Evolutionary conservation across 92 coral and sea anemone species (phyloP), one percentile per base, ranked within the genome.

Genomic region (Zoanthus solanderi): DNA sequence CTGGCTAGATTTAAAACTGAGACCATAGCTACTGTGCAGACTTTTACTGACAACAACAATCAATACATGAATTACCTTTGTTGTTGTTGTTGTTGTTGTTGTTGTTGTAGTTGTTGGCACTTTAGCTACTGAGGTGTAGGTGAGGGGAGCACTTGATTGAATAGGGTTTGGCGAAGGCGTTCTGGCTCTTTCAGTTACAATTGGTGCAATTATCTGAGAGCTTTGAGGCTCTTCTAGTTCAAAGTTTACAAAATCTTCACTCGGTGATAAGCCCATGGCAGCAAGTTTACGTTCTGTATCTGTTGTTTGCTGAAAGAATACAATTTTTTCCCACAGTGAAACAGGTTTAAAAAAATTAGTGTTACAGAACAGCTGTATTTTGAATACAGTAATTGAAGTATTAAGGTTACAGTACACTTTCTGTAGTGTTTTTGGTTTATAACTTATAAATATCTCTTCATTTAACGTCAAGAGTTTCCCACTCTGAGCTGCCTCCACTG

Each of bases 221-320:
- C 91, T 88, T 45, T 89, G 86, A 0, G 87, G 65, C n/a, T 89
- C 92, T 78, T 91, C 98, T 52, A 87, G 89, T 78, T 94, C 90
- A 84, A 95, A 93, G 72, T 94, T 95, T 74, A 89, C 92, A 86
- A 90, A 97, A 89, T 97, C 99, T 73, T 96, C 99, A 90, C 99
- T 97, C 42, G 98, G 85, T 65, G 96, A 90, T 81, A 97, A 87
- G 31, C 99, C 99, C 97, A 97, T 93, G 52, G 99, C 99, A 18
- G 99, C 99, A 73, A 97, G 91, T 78, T 97, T 97, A 46, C 96
- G 94, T 29, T 97, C 99, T 16, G 99, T 95, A 83, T 96, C 99
- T 2, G 99, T 93, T 28, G 99, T 96, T 78, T 93, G 96, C 89
- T 95, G 77, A n/a, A 29, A 18, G 0, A 7, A 2, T 7, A 76